A percentile compares a stretch with the other conserved stretches of the same genome.
Evolutionary conservation across 2,888 invertebrate species (phyloP).

Genomic region (Hirtodrosophila cameraria): DNA sequence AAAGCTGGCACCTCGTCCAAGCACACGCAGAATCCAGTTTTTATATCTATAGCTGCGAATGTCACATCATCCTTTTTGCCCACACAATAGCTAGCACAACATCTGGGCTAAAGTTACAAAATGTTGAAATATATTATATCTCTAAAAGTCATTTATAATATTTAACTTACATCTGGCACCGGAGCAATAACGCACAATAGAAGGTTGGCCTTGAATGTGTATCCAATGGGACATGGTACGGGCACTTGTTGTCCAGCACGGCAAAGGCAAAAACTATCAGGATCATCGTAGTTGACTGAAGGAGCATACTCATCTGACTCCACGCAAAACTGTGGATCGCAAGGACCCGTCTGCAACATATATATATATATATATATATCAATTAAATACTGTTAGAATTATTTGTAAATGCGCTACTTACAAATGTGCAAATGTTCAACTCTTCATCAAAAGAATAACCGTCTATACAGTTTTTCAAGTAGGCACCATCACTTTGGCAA

Average conservation of each 20-base stretch:
- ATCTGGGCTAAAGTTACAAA: constrained; percentile 55
- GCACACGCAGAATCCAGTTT: constrained; percentile 69
- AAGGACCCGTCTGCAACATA: constrained; percentile 65
- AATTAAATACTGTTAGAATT: fast-evolving
- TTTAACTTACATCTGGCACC: constrained; percentile 58
- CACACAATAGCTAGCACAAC: constrained; percentile 57
- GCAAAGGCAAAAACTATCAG: constrained; percentile 75
- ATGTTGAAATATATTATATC: not conserved
- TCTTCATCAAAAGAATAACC: constrained; percentile 49
- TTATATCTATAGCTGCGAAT: constrained; percentile 46
- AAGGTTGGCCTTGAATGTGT: constrained; percentile 45
- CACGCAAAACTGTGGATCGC: constrained; percentile 69
- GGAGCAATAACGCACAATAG: constrained; percentile 29
- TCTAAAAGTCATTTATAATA: not conserved
- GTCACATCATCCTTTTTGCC: constrained; percentile 20
- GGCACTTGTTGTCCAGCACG: constrained; percentile 49
- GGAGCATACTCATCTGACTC: constrained; percentile 39
- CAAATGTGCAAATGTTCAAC: constrained; percentile 54
- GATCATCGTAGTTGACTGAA: constrained; percentile 54
- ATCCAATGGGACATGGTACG: constrained; percentile 71
- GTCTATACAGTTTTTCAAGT: constrained; percentile 45
- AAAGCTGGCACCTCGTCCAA: constrained; percentile 31
- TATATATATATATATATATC: too few species aligned
- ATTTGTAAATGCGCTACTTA: constrained; percentile 27
- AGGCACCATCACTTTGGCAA: constrained; percentile 56